Conservation (phyloP, 2,797 vertebrate genomes). For the Gouania willdenowi region DNA sequence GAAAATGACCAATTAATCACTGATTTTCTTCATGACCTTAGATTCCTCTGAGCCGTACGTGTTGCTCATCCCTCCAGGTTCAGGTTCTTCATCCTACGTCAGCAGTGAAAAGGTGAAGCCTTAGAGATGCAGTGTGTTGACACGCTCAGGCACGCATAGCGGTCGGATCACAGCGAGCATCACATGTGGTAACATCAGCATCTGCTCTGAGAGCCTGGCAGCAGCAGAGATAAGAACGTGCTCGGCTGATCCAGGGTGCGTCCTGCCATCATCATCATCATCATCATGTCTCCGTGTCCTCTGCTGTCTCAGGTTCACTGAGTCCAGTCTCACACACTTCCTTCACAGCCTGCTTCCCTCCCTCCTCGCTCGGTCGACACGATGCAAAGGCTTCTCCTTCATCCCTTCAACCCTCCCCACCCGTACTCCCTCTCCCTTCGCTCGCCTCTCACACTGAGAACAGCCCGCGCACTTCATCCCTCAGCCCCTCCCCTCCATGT, state of each 20-base stretch:
- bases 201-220: conserved; percentile 51
- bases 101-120: conserved; percentile 17
- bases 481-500: conserved; percentile 52
- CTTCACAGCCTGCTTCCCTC: conserved; percentile 12
- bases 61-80: conserved; percentile 19
- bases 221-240: conserved; percentile 43
- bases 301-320: conserved; percentile 48
- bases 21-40: conserved; percentile 59
- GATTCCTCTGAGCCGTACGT: too few species aligned
- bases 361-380: conserved; percentile 18
- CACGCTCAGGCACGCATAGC: conserved; percentile 7
- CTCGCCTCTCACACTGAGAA: background rate
- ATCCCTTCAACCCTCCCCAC: conserved; percentile 59
- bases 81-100: background rate
- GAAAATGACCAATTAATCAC: conserved; percentile 36
- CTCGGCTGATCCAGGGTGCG: conserved; percentile 34
- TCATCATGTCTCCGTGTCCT: conserved; percentile 41
- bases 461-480: conserved; percentile 64
- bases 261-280: conserved; percentile 58
- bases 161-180: too few species aligned
- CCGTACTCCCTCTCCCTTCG: conserved; percentile 2
- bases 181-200: conserved; percentile 51
- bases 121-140: conserved; percentile 30
- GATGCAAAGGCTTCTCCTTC: too few species aligned
- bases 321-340: conserved; percentile 18